A percentile compares a stretch with the other conserved stretches of the same genome.
Evolutionary conservation across 2,113 vertebrate genomes (phyloP).

Genomic region (Actinemys pallida): DNA sequence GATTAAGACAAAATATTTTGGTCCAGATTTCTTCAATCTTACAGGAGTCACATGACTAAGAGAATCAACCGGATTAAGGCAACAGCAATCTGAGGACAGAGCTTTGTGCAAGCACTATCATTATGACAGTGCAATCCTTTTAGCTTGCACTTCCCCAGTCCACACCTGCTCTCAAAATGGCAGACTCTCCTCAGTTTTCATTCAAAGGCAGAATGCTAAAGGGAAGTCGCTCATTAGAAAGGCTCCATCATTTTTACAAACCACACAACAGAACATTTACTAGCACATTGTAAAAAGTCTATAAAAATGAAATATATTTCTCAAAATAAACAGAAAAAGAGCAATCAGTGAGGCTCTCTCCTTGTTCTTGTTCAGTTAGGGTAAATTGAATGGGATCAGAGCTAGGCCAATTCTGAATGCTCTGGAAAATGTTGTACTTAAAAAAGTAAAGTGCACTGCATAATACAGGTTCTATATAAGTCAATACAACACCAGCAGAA

Average conservation of each 20-base stretch:
- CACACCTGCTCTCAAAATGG: background rate
- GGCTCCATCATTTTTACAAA: slow-evolving; percentile 14
- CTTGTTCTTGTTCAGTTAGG: background rate
- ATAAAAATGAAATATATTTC: background rate
- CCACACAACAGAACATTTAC: background rate
- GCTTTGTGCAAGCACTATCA: background rate
- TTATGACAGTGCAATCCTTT: background rate
- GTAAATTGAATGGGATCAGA: background rate
- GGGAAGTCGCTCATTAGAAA: background rate
- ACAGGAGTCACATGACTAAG: slow-evolving; percentile 34
- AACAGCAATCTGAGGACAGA: slow-evolving; percentile 21
- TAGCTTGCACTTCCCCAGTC: background rate
- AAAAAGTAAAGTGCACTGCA: background rate
- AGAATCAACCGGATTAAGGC: slow-evolving; percentile 57
- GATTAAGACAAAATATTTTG: slow-evolving; percentile 32
- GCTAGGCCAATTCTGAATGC: background rate
- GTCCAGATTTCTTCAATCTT: slow-evolving; percentile 38
- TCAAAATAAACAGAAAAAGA: slow-evolving; percentile 4
- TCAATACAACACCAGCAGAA: background rate
- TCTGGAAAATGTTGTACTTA: background rate
- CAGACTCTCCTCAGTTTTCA: background rate
- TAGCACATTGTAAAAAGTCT: background rate
- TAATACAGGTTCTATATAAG: background rate
- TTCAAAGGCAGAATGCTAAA: background rate
- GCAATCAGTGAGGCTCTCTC: background rate